These are phyloP conservation scores for Latrodectus elegans DNA, from an alignment of 2,888 invertebrate species.

Conservation along the genomic window DNA sequence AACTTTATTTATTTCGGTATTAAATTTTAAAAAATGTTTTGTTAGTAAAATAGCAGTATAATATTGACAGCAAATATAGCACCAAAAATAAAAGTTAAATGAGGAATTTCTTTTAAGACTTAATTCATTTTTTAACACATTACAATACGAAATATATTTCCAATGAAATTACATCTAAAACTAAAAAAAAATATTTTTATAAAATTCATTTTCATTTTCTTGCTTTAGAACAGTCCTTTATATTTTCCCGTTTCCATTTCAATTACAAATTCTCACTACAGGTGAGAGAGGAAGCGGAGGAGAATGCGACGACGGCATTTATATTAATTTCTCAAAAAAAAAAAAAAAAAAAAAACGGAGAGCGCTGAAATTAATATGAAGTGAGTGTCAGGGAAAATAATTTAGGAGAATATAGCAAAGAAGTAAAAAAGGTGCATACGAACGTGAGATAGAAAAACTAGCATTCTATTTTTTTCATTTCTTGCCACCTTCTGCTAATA, in stretches of 20 bases:
- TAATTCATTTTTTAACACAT: no score
- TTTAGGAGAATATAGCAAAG: not conserved
- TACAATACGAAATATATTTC: no score
- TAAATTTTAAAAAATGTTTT: no score
- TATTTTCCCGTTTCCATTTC: not conserved
- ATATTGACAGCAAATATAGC: no score
- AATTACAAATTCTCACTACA: not conserved
- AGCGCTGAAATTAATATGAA: constrained; percentile 56
- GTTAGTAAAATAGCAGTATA: no score
- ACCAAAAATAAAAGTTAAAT: no score
- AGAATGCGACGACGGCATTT: not conserved
- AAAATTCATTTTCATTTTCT: no score
- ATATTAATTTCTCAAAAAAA: constrained; percentile 2
- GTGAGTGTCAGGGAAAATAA: constrained; percentile 50
- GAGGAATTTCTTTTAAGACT: no score
- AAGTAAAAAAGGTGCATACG: not conserved
- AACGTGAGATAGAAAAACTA: constrained; percentile 2
- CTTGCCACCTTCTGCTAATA: constrained; percentile 34
- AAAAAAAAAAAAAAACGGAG: constrained; percentile 7
- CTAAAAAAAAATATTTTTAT: no score
- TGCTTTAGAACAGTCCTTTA: not conserved
- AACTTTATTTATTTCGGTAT: no score
- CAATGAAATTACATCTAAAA: no score
- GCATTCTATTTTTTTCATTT: constrained; percentile 4
- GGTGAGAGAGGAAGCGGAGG: not conserved